These are phyloP conservation scores for Spatulosminthurus flaviceps DNA, from an alignment of 2,888 invertebrate species.

Conservation along the genomic window DNA sequence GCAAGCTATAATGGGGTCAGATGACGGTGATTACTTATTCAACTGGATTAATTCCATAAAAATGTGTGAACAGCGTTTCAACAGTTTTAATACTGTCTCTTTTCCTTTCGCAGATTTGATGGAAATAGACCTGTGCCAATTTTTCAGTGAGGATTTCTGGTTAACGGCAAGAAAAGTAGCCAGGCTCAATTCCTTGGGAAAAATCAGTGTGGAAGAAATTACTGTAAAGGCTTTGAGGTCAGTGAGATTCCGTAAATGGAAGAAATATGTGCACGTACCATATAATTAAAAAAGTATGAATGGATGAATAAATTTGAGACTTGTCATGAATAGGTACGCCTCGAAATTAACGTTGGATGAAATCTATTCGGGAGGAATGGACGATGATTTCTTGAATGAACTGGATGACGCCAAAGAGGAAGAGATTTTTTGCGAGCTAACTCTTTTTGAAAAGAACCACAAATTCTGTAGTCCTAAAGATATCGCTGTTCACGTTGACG, in stretches of 20 bases:
- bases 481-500: slow-evolving; percentile 50
- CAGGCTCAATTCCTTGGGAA: slow-evolving; percentile 41
- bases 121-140: slow-evolving; percentile 57
- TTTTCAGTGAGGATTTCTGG: slow-evolving; percentile 51
- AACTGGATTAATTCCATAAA: too few relatives aligned
- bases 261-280: slow-evolving; percentile 4
- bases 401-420: slow-evolving; percentile 48
- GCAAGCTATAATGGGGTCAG: slow-evolving; percentile 43
- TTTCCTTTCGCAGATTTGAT: slow-evolving; percentile 46
- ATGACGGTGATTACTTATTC: slow-evolving; percentile 46
- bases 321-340: slow-evolving; percentile 64
- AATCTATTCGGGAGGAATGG: slow-evolving; percentile 63
- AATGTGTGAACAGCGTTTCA: too few relatives aligned
- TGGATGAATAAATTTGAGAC: not conserved
- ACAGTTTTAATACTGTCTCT: not conserved
- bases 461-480: slow-evolving; percentile 57
- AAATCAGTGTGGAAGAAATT: slow-evolving; percentile 54
- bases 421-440: slow-evolving; percentile 58
- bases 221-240: slow-evolving; percentile 60
- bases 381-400: slow-evolving; percentile 35
- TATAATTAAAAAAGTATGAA: not conserved
- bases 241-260: too few relatives aligned
- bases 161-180: slow-evolving; percentile 44
- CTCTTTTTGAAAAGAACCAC: slow-evolving; percentile 55
- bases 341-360: slow-evolving; percentile 68